Conservation (phyloP, 2,888 invertebrate species). For the Euplagia quadripunctaria region DNA sequence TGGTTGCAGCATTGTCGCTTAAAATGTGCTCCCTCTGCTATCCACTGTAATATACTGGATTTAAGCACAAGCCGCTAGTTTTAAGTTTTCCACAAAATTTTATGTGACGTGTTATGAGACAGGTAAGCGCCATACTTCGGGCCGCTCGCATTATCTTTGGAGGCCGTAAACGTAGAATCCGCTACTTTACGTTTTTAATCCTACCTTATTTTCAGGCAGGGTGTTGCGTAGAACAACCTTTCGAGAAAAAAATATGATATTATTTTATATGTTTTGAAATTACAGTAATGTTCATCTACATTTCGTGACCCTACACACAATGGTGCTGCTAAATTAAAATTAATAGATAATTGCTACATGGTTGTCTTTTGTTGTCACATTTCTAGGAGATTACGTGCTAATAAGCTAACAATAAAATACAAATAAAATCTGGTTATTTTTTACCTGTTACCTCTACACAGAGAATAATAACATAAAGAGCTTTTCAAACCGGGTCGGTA, state of each 20-base stretch:
- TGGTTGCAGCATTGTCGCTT: constrained; percentile 43
- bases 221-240: background rate
- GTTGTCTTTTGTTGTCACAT: no score
- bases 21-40: constrained; percentile 22
- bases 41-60: constrained; percentile 23
- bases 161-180: constrained; percentile 11
- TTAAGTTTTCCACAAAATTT: constrained; percentile 37
- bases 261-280: constrained; percentile 27
- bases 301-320: constrained; percentile 17
- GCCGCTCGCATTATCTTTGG: constrained; percentile 10
- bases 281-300: constrained; percentile 23
- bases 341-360: background rate
- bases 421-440: no score
- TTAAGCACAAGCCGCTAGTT: constrained; percentile 32
- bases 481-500: no score
- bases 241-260: constrained; percentile 16
- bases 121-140: constrained; percentile 6
- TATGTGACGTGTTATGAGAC: constrained; percentile 15
- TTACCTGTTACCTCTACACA: no score
- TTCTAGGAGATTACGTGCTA: no score
- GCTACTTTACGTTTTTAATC: constrained; percentile 16
- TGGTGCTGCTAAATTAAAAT: constrained; percentile 16
- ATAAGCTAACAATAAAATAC: no score
- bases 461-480: no score
- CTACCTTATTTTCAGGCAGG: constrained; percentile 5